Evolutionary conservation across 2,888 invertebrate species (phyloP).

Genomic region (Acanthosepion pharaonis): DNA sequence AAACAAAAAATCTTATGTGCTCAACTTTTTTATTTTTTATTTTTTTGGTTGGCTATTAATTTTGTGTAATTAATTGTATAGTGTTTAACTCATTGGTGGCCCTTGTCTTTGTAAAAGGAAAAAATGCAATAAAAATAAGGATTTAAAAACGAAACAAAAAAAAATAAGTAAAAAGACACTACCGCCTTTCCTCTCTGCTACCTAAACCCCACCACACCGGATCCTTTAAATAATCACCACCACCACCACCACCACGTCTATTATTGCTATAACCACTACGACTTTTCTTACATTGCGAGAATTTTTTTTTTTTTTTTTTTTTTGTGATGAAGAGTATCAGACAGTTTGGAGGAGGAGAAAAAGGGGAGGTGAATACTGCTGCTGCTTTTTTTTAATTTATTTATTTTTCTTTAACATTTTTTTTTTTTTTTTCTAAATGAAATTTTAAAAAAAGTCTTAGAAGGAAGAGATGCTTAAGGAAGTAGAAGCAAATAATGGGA

Average conservation of each 20-base stretch:
- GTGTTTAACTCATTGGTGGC: neutral
- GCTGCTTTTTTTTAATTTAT: neutral
- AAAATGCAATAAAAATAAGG: slow-evolving; percentile 1
- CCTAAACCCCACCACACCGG: neutral
- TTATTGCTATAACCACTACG: neutral
- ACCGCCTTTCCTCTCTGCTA: neutral
- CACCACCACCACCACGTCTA: neutral
- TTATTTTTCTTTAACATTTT: neutral
- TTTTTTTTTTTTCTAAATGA: neutral
- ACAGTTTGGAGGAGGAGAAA: neutral
- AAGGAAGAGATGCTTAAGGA: neutral
- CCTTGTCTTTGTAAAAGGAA: neutral
- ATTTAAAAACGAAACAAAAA: neutral
- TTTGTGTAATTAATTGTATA: neutral
- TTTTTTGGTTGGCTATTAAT: neutral
- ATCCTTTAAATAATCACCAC: neutral
- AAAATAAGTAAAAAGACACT: neutral
- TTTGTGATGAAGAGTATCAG: neutral
- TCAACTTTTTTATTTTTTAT: neutral
- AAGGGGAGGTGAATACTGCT: neutral
- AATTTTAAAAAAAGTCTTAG: neutral
- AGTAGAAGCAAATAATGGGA: neutral
- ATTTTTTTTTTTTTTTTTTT: no score
- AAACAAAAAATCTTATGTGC: neutral
- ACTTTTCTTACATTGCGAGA: neutral